phyloP scores from a whole-genome alignment of 2,797 vertebrate species.

The Holocentrus rufus region DNA sequence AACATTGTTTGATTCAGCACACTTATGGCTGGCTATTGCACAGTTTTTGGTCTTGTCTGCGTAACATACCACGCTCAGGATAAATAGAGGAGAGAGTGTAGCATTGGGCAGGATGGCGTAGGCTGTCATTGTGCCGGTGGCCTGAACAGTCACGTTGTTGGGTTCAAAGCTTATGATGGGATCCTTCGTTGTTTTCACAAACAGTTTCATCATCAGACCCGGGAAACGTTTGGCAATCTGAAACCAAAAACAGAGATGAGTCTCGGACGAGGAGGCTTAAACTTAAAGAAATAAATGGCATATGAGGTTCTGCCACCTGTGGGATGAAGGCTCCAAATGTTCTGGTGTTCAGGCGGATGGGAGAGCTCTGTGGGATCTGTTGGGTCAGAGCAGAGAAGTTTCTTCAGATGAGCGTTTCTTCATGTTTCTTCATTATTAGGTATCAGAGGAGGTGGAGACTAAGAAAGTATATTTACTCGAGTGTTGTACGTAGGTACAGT shows the following conservation, averaged over 20 bases:
- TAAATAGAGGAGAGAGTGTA: constrained; percentile 78
- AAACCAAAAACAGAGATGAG: neutral
- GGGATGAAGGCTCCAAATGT: constrained; percentile 80
- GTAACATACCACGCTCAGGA: constrained; percentile 78
- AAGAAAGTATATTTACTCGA: too few species aligned
- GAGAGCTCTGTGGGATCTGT: constrained; percentile 78
- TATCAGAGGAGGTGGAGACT: too few species aligned
- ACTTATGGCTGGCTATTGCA: too few species aligned
- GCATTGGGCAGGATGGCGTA: constrained; percentile 79
- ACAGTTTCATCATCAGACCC: constrained; percentile 78
- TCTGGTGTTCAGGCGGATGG: constrained; percentile 78
- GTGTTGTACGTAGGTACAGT: too few species aligned
- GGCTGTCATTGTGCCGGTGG: constrained; percentile 64
- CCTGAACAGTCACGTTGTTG: constrained; percentile 69
- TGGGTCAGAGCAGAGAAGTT: neutral
- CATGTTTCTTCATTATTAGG: neutral
- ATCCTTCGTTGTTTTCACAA: constrained; percentile 63
- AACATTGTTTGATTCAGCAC: too few species aligned
- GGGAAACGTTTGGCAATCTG: constrained; percentile 79
- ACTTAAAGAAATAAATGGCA: neutral
- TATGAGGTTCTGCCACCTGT: constrained; percentile 62
- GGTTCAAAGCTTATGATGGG: constrained; percentile 68
- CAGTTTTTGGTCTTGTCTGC: neutral
- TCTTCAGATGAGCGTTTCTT: neutral
- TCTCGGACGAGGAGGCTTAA: rapidly evolving